A percentile compares a stretch with the other conserved stretches of the same genome.
These are phyloP conservation scores for Leuciscus waleckii DNA, from an alignment of 2,797 vertebrate genomes.

Conservation along the genomic window DNA sequence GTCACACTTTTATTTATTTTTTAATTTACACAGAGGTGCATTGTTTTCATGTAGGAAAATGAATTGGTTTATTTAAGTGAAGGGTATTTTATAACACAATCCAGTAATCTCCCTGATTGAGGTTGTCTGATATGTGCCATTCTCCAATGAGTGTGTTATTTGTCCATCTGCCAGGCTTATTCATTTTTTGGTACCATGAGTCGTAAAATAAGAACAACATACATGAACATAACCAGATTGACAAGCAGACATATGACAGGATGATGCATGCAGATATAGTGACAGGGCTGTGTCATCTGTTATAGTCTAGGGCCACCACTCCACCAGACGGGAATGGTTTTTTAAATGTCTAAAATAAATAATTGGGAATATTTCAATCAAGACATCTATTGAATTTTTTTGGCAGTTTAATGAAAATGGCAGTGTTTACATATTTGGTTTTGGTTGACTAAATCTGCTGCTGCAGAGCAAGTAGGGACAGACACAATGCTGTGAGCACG, in stretches of 20 bases:
- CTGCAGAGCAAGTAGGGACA: background rate
- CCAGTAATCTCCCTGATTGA: background rate
- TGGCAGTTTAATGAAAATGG: background rate
- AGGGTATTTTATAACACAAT: background rate
- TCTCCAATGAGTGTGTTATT: slow-evolving; percentile 40
- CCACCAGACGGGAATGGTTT: background rate
- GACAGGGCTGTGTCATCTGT: slow-evolving; percentile 10
- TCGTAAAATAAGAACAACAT: slow-evolving; percentile 22
- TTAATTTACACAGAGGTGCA: slow-evolving; percentile 1
- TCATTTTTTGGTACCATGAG: slow-evolving; percentile 36
- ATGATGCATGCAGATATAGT: slow-evolving; percentile 27
- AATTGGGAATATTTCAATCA: background rate
- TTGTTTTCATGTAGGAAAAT: slow-evolving; percentile 24
- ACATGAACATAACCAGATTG: slow-evolving; percentile 41
- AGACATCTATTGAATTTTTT: background rate
- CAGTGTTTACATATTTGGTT: background rate
- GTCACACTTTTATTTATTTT: background rate
- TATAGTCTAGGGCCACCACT: background rate
- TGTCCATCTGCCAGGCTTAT: slow-evolving; percentile 45
- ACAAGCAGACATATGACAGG: slow-evolving; percentile 33
- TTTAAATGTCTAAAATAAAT: background rate
- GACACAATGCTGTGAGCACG: background rate
- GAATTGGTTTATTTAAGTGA: slow-evolving; percentile 6
- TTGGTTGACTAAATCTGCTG: background rate
- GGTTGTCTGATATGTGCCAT: slow-evolving; percentile 27